Evolutionary conservation across 2,797 vertebrate genomes (phyloP).

Genomic region (Mico argentatus): DNA sequence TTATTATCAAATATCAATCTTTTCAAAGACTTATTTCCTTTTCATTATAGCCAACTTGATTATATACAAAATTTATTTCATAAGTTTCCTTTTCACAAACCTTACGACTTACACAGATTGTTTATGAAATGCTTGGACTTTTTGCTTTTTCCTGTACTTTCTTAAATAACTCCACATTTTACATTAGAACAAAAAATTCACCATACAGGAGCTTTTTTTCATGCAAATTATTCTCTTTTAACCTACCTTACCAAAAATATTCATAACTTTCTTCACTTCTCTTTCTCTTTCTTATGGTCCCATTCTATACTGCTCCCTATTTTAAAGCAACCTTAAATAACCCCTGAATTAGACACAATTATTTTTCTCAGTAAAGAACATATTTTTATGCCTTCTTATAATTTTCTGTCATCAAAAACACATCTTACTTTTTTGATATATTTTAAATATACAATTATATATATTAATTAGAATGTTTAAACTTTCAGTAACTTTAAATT

Average conservation of each 20-base stretch:
- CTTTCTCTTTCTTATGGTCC: not conserved
- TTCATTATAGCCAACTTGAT: not conserved
- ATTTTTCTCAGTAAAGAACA: not conserved
- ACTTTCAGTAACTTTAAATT: not conserved
- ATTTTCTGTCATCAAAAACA: not conserved
- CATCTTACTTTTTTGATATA: not conserved
- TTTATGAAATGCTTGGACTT: not conserved
- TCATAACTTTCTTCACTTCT: not conserved
- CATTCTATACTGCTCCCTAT: not conserved
- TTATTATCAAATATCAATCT: not conserved
- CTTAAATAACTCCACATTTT: not conserved
- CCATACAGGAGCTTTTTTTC: not conserved
- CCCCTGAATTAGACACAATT: not conserved
- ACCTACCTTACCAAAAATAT: not conserved
- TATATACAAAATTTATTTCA: not conserved
- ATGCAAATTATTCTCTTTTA: not conserved
- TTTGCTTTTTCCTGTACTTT: not conserved
- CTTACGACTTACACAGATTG: not conserved
- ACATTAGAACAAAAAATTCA: not conserved
- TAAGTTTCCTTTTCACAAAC: not conserved
- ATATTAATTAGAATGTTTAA: not conserved
- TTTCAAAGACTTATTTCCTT: not conserved
- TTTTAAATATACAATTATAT: not conserved
- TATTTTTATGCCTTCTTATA: not conserved
- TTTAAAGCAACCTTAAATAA: not conserved